Base-by-base conservation (phyloP, 2,888 invertebrate genomes). In the Macropis europaea region DNA sequence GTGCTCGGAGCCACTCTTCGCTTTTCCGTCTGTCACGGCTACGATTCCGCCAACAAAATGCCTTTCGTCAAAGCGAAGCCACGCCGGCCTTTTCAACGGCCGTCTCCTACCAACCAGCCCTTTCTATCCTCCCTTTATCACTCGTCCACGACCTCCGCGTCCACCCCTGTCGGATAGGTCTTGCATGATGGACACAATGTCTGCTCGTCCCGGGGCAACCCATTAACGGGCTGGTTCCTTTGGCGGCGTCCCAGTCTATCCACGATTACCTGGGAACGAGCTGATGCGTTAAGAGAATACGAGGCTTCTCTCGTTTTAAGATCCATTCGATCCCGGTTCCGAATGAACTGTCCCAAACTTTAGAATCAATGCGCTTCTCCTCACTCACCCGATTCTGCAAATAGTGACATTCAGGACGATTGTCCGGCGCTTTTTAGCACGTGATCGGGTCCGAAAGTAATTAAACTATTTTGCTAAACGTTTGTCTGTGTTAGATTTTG, bases 21-120 rank as follows among this genome's bases (percentile, higher is more conserved):
- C 77, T 77, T 77, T 79, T 77, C 74, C 82, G 72, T 75, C 70
- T 60, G 77, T 80, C 82, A 77, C 73, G 61, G 60, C 56, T 69
- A 67, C 73, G 79, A 74, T 74, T 70, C 72, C 57, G 68, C 32
- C 73, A 78, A 79, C 80, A 79, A 77, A 79, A 67, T 77, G 75
- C 70, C 79, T 82, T 78, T 69, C 81, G 73, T 75, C 77, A 76
- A 82, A 82, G 69, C 73, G 66, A 48, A 62, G 63, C 75, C 63
- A 66, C 43, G 62, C 66, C 67, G 73, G 75, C 73, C 69, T 66
- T 76, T 79, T 79, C 67, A 52, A 64, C 72, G 73, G 62, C 40
- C 52, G 19, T 60, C 54, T 53, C 43, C 26, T 32, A n/a, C 62
- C 43, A 40, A 62, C 62, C 52, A 40, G 24, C 43, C 28, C 34